Evolutionary conservation across 2,888 invertebrate species (phyloP), one percentile per base, ranked within the genome.

Genomic region (Unio delphinus): DNA sequence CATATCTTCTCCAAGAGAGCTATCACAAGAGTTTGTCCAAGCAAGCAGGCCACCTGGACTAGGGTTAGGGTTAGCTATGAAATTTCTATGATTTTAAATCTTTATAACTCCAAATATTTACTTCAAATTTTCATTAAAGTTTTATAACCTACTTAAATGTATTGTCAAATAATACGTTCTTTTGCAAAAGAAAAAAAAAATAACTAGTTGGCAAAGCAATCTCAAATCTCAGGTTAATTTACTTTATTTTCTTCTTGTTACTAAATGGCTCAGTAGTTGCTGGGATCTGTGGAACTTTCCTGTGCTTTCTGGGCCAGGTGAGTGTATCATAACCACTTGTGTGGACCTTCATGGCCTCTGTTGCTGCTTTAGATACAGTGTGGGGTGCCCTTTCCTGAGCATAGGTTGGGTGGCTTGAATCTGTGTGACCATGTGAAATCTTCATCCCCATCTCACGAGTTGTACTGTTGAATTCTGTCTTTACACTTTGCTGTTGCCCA

Each of bases 281-380:
- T 8, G 74, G 71, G 20, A 73, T 69, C 26, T 67, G 61, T 15
- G 80, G 79, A 59, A 80, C 68, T 66, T 84, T 82, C 64, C 80
- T 79, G 45, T 81, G 80, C 74, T 86, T 86, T 54, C 85, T 71
- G 18, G 86, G 86, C 86, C 86, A 86, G 1, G 86, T 86, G 26
- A 83, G 84, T 15, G 83, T 79, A 73, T 84, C 83, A 69, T 81
- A 86, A 7, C 83, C 81, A 6, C 79, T 78, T 23, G 82, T 74
- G 34, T 75, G 77, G 4, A 70, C 73, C 61, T 78, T 79, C 62
- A 77, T 34, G 8, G 80, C 69, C 30, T 80, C 76, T 58, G 76
- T 62, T 1, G 81, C 78, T 2, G 74, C 74, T 56, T 78, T 77
- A 15, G 74, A 75, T 8, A 81, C 80, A n/a, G 80, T 73, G 1